Percentiles rank a stretch among this genome's conserved stretches.
Conservation (phyloP, 1,140 invertebrate species). For the Calliopsis andreniformis region DNA sequence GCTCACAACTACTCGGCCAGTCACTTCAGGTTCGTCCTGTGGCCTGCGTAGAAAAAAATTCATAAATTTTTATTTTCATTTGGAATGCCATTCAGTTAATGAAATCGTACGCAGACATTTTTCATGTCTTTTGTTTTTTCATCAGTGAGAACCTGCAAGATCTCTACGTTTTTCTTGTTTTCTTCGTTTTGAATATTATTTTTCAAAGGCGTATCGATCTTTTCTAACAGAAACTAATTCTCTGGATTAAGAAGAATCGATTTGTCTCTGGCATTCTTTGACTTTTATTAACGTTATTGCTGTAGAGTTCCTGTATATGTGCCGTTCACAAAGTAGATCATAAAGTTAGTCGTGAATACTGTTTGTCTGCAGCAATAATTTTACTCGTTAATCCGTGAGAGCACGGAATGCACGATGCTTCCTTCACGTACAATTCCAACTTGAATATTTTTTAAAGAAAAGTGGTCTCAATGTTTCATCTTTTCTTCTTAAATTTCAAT, state of each 20-base stretch:
- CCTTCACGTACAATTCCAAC: conserved; percentile 14
- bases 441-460: not conserved
- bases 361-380: conserved; percentile 27
- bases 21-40: conserved; percentile 81
- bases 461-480: conserved; percentile 11
- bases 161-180: conserved; percentile 67
- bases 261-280: not conserved
- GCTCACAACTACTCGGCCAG: conserved; percentile 81
- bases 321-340: not conserved
- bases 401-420: conserved; percentile 45
- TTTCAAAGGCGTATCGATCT: conserved; percentile 41
- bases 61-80: conserved; percentile 65
- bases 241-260: conserved; percentile 25
- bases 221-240: not conserved
- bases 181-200: conserved; percentile 44
- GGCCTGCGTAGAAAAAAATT: conserved; percentile 75
- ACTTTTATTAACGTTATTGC: conserved; percentile 12
- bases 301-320: not conserved
- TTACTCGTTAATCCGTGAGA: conserved; percentile 21
- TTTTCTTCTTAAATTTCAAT: conserved; percentile 28
- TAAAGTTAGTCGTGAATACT: not conserved
- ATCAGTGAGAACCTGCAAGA: conserved; percentile 70
- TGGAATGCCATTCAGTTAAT: conserved; percentile 70
- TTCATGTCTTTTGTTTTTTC: conserved; percentile 65
- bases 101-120: conserved; percentile 43